phyloP scores from a whole-genome alignment of 2,888 invertebrate genomes.

The Stenolophus ochropezus region DNA sequence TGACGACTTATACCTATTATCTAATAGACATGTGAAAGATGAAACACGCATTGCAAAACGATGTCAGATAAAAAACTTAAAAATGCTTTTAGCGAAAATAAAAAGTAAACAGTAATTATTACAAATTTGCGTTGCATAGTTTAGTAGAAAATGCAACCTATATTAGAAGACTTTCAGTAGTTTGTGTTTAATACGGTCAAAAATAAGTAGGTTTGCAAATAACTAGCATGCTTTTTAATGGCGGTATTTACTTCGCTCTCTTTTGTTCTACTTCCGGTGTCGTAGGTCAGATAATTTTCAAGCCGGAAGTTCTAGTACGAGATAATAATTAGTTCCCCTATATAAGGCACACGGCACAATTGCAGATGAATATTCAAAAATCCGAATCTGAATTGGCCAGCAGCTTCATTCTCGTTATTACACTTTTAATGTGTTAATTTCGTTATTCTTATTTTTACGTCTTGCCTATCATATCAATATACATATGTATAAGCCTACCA shows the following conservation, averaged over 20 bases:
- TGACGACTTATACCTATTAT: not conserved
- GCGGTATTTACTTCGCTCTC: not conserved
- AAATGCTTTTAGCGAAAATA: not conserved
- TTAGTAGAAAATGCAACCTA: not conserved
- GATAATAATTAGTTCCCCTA: not conserved
- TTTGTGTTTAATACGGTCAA: not conserved
- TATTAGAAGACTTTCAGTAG: not conserved
- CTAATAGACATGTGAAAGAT: not conserved
- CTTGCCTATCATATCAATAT: too few species aligned
- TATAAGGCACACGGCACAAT: not conserved
- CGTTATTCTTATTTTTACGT: too few species aligned
- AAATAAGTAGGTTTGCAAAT: slow-evolving; percentile 1
- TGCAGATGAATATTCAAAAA: too few species aligned
- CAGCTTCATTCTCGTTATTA: too few species aligned
- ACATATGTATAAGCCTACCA: too few species aligned
- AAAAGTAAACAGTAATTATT: not conserved
- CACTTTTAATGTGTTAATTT: too few species aligned
- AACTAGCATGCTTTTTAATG: slow-evolving; percentile 2
- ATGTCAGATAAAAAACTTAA: not conserved
- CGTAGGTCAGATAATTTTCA: not conserved
- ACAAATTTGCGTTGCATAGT: not conserved
- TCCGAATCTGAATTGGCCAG: too few species aligned
- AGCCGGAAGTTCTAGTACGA: not conserved
- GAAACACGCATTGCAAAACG: not conserved
- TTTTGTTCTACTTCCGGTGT: slow-evolving; percentile 11